Conservation (phyloP, 2,888 invertebrate genomes). For the Iselma pallidipennis region DNA sequence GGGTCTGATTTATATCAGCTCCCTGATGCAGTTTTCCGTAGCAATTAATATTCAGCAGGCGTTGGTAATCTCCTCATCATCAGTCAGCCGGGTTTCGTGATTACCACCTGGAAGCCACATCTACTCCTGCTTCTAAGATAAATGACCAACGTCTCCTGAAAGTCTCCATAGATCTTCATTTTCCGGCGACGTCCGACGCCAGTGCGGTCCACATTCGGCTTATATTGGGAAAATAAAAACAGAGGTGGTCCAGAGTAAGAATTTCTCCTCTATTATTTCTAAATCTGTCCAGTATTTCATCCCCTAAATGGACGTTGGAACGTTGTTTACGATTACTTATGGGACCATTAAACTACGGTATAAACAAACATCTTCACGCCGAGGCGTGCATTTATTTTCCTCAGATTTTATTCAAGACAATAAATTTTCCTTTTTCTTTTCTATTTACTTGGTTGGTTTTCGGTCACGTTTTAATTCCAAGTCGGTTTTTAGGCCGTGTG, state of each 20-base stretch:
- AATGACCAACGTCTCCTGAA: constrained; percentile 45
- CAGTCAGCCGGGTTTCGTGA: constrained; percentile 34
- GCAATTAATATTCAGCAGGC: constrained; percentile 30
- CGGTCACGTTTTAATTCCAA: neutral
- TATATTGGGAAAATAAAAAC: constrained; percentile 35
- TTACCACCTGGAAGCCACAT: constrained; percentile 43
- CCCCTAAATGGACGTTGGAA: constrained; percentile 30
- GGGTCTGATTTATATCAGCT: neutral
- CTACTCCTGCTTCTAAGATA: constrained; percentile 39
- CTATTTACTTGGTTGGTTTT: constrained; percentile 9
- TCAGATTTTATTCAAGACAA: constrained; percentile 20
- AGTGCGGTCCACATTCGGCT: constrained; percentile 29
- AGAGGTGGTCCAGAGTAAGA: constrained; percentile 28
- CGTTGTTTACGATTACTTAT: constrained; percentile 32
- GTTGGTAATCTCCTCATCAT: constrained; percentile 34
- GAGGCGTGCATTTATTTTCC: constrained; percentile 18
- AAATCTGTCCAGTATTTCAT: constrained; percentile 33
- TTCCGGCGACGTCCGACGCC: constrained; percentile 40
- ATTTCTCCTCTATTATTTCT: constrained; percentile 32
- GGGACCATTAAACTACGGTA: constrained; percentile 23
- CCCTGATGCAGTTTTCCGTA: constrained; percentile 2
- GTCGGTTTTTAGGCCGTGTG: no score
- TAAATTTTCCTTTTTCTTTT: constrained; percentile 13
- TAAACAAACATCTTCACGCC: constrained; percentile 27
- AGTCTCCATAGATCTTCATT: constrained; percentile 52